Evolutionary conservation across 1,140 invertebrate species (phyloP), one percentile per base, ranked within the genome.

Genomic region (Eupeodes corollae): DNA sequence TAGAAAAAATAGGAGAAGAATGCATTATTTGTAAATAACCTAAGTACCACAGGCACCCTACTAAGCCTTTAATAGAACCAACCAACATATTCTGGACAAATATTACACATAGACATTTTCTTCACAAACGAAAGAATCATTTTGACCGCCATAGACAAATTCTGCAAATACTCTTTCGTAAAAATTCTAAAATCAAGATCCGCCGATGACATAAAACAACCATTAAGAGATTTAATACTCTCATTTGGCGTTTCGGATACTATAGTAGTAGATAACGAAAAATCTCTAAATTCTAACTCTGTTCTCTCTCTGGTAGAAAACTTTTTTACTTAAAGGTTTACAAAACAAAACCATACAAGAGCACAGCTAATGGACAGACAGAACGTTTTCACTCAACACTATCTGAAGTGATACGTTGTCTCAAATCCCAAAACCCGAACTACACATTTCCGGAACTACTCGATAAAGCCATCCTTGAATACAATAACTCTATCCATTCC

Each of bases 41-140:
- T 18, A 45, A 45, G 19, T 45, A 45, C 13, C 32, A 45, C 13
- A 34, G 44, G 13, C 34, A 45, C 19, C 44, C 44, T 35, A 3
- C 30, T 10, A 45, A 45, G 5, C 44, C 31, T 8, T 10, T 35
- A 34, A 35, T 45, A 3, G 3, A 37, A 9, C 6, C 13, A 16
- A 34, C 31, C 32, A 34, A 9, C 33, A 45, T 35, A 45, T 34
- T 16, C 44, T 12, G 34, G 32, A 12, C 44, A 45, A 45, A 45
- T 45, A 37, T 18, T 45, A 30, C 18, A 37, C 33, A 19, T 45
- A 30, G 44, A 35, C 13, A 30, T 45, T 14, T 45, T 11, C 14
- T 16, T 18, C 6, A n/a, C 34, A n/a, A 32, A 45, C 11, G 35
- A 45, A 34, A 5, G 14, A 10, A 3, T 37, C 5, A 21, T 45